Evolutionary conservation across 2,797 vertebrate species (phyloP).

Genomic region (Artibeus lituratus): DNA sequence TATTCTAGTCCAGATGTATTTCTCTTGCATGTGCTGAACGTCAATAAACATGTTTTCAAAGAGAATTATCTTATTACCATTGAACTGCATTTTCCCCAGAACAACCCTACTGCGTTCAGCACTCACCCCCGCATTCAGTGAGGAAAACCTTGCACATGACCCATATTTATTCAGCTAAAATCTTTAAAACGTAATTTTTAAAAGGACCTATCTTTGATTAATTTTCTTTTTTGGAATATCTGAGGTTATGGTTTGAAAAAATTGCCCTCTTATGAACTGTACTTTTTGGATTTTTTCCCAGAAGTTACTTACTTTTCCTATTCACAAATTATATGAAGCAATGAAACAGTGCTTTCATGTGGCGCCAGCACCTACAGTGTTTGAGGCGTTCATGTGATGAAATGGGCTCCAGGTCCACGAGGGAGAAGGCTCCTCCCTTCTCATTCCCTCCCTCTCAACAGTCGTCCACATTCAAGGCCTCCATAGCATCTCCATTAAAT

Average conservation of each 20-base stretch:
- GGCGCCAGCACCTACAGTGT: constrained; percentile 52
- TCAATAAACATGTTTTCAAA: neutral
- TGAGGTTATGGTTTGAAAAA: constrained; percentile 71
- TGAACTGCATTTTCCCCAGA: neutral
- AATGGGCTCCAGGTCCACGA: neutral
- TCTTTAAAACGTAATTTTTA: constrained; percentile 71
- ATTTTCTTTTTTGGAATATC: constrained; percentile 71
- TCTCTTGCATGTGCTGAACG: neutral
- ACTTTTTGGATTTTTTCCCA: constrained; percentile 77
- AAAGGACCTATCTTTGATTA: constrained; percentile 42
- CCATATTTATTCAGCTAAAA: constrained; percentile 57
- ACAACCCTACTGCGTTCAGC: neutral
- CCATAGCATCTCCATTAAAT: neutral
- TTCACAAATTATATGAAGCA: constrained; percentile 50
- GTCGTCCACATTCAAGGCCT: neutral
- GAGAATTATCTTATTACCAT: neutral
- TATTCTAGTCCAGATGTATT: neutral
- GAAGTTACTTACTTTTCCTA: constrained; percentile 67
- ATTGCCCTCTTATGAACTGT: constrained; percentile 67
- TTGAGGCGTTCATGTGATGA: neutral
- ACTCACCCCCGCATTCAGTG: neutral
- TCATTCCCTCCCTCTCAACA: neutral
- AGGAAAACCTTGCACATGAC: constrained; percentile 16
- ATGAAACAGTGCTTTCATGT: constrained; percentile 36
- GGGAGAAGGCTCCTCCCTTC: neutral